Base-by-base conservation (phyloP, 2,888 invertebrate genomes). In the Tuta absoluta region DNA sequence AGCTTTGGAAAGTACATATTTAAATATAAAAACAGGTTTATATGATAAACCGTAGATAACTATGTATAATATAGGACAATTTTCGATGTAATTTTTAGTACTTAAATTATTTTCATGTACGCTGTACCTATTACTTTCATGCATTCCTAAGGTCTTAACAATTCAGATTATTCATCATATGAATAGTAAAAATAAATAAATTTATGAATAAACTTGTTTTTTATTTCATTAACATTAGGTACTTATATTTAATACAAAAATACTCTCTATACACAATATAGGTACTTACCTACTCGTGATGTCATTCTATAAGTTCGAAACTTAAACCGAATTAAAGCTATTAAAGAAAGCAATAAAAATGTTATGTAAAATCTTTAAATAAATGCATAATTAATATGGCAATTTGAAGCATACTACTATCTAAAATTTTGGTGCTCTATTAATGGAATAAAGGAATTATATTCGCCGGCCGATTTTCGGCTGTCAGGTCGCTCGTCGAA, bases 31-130 rank as follows among this genome's bases (percentile, higher is more conserved):
- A 76, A 45, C n/a, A 69, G 86, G 89, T 90, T 90, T 89, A 89
- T 89, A 77, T 79, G 77, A 91, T 90, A 87, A 86, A 87, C 88
- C 87, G 66, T 80, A 78, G 76, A 74, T 79, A 82, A 77, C 72
- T 69, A 72, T 84, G 81, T 83, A 82, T 78, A 67, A 78, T 81
- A 84, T 81, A 85, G 78, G 77, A 77, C 73, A 79, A 68, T 79
- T 82, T 81, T 82, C 76, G 75, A 78, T 76, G 78, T 77, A 81
- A 78, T 77, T 66, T 84, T 85, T 86, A 86, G 89, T 89, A 89
- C 87, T 89, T 90, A 90, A 89, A 84, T 89, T 88, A 89, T 89
- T 88, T 80, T 83, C 81, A 82, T 77, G 80, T 85, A 84, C 79
- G 80, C 79, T 86, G 80, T 86, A 84, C 82, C 81, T 75, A 76